Evolutionary conservation across 2,888 invertebrate species (phyloP).

Genomic region (Noctua janthe): DNA sequence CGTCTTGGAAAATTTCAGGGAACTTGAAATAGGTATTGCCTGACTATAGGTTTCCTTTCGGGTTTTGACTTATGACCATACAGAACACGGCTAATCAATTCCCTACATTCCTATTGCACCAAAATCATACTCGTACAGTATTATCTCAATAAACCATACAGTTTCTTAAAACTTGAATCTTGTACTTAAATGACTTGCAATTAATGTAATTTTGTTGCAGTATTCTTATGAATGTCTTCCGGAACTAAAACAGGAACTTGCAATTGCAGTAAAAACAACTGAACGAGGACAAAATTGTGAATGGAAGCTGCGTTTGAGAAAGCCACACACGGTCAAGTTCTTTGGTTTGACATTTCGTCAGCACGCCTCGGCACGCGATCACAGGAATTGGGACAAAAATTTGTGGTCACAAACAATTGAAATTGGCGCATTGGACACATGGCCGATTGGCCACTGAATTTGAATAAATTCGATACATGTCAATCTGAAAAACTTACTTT

Average conservation of each 20-base stretch:
- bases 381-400: conserved; percentile 62
- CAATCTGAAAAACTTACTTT: conserved; percentile 31
- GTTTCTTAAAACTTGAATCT: background rate
- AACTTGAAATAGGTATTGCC: background rate
- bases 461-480: conserved; percentile 43
- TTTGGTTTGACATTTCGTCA: conserved; percentile 78
- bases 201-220: background rate
- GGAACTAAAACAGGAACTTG: conserved; percentile 32
- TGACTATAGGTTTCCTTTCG: background rate
- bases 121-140: background rate
- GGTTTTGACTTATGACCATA: background rate
- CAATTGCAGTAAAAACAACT: conserved; percentile 28
- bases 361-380: conserved; percentile 69
- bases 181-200: background rate
- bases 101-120: background rate
- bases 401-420: conserved; percentile 59
- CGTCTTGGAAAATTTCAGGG: background rate
- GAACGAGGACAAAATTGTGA: conserved; percentile 71
- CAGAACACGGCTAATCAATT: background rate
- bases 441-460: conserved; percentile 35
- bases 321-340: conserved; percentile 70
- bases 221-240: conserved; percentile 24
- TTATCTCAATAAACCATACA: background rate
- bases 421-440: conserved; percentile 44
- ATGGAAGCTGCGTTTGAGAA: conserved; percentile 83